A percentile compares a stretch with the other conserved stretches of the same genome.
These are phyloP conservation scores for Heliocidaris erythrogramma DNA, from an alignment of 35 echinoderm and acorn worm species.

Conservation along the genomic window DNA sequence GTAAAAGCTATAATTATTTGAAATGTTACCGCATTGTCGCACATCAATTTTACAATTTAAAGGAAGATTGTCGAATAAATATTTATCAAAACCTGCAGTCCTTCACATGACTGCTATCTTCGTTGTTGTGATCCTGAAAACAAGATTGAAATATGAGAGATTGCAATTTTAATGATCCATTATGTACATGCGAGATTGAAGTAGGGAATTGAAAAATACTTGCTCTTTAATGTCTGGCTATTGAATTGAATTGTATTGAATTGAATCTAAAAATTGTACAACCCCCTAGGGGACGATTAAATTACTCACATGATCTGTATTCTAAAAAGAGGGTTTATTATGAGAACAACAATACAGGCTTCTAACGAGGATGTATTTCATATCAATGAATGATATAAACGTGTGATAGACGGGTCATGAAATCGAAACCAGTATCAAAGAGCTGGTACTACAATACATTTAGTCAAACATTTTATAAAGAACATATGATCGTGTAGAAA, in stretches of 20 bases:
- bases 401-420: background rate
- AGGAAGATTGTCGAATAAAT: background rate
- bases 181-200: no score
- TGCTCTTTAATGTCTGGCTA: background rate
- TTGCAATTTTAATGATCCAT: background rate
- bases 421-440: background rate
- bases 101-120: background rate
- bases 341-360: background rate
- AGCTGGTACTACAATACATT: background rate
- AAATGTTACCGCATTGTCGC: background rate
- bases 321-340: background rate
- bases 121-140: background rate
- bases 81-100: background rate
- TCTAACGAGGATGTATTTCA: background rate
- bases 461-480: background rate
- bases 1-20: background rate
- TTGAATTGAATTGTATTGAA: background rate
- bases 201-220: background rate
- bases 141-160: background rate
- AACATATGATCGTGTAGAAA: background rate
- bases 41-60: constrained; percentile 4
- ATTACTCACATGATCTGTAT: background rate
- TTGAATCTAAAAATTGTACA: background rate
- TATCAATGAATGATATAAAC: background rate
- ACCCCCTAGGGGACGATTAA: background rate